phyloP scores from a whole-genome alignment of 2,888 invertebrate genomes.

The Spodoptera exigua region DNA sequence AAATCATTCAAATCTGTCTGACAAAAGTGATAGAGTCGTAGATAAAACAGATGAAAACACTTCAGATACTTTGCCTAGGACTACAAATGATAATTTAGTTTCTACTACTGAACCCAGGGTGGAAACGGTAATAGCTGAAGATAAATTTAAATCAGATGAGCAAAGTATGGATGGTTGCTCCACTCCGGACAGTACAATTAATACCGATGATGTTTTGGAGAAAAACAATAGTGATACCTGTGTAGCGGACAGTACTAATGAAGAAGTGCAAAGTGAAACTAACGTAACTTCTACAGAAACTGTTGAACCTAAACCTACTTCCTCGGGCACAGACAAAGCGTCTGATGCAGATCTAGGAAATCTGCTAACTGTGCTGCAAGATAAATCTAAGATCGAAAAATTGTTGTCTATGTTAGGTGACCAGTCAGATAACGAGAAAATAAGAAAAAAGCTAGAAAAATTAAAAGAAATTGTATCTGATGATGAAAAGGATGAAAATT shows the following conservation, averaged over 20 bases:
- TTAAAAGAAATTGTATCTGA: constrained; percentile 89
- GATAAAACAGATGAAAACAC: neutral
- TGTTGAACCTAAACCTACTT: constrained; percentile 56
- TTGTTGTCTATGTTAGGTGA: constrained; percentile 81
- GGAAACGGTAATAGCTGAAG: constrained; percentile 21
- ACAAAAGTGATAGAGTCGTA: constrained; percentile 1
- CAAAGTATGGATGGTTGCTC: constrained; percentile 56
- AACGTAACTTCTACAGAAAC: constrained; percentile 73
- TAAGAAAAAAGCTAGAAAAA: constrained; percentile 89
- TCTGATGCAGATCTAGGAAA: constrained; percentile 70
- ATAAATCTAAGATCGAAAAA: constrained; percentile 86
- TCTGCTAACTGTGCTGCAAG: constrained; percentile 79
- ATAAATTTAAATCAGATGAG: constrained; percentile 39
- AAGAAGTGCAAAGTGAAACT: constrained; percentile 67
- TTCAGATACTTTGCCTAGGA: neutral
- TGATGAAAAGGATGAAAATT: constrained; percentile 67
- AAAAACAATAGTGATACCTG: constrained; percentile 55
- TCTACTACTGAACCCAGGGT: constrained; percentile 69
- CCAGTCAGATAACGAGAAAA: constrained; percentile 83
- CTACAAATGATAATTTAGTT: constrained; percentile 66
- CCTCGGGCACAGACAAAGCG: constrained; percentile 54
- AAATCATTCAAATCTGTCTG: constrained; percentile 7
- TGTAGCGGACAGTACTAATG: constrained; percentile 74
- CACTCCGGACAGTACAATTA: constrained; percentile 80
- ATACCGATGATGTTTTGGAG: constrained; percentile 57